Percentiles rank a stretch among this genome's conserved stretches.
phyloP scores from a whole-genome alignment of 1,140 invertebrate genomes.

The Idris sp. region DNA sequence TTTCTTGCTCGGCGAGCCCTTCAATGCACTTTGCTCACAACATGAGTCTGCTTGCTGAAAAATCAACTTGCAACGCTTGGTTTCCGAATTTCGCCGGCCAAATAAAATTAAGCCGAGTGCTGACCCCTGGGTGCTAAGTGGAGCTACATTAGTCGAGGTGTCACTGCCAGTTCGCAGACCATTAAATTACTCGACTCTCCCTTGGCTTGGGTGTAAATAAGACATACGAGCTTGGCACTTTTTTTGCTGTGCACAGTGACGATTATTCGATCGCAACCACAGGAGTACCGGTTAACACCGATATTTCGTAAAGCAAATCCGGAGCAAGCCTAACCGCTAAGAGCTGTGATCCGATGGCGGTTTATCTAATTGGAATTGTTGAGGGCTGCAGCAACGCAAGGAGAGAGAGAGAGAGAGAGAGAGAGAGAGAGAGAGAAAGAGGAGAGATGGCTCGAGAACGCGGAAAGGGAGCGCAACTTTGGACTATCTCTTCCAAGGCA shows the following conservation, averaged over 20 bases:
- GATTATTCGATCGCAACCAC: slow-evolving; percentile 40
- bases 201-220: no score
- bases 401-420: slow-evolving; percentile 34
- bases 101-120: slow-evolving; percentile 11
- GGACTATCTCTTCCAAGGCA: slow-evolving; percentile 75
- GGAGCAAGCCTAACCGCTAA: slow-evolving; percentile 70
- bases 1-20: slow-evolving; percentile 22
- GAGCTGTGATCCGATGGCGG: slow-evolving; percentile 73
- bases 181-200: no score
- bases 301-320: slow-evolving; percentile 65
- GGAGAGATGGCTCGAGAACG: slow-evolving; percentile 40
- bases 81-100: slow-evolving; percentile 5
- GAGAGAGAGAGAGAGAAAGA: slow-evolving; percentile 60
- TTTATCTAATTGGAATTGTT: slow-evolving; percentile 79
- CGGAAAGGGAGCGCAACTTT: slow-evolving; percentile 71
- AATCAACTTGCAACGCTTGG: slow-evolving; percentile 51
- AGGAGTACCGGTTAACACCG: slow-evolving; percentile 63
- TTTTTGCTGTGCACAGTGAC: no score
- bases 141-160: no score
- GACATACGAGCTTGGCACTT: no score
- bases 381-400: slow-evolving; percentile 61
- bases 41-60: slow-evolving; percentile 68
- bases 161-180: no score
- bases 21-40: slow-evolving; percentile 37
- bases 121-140: no score